Evolutionary conservation across 2,888 invertebrate genomes (phyloP), one percentile per base, ranked within the genome.

Genomic region (Chloromyia formosa): DNA sequence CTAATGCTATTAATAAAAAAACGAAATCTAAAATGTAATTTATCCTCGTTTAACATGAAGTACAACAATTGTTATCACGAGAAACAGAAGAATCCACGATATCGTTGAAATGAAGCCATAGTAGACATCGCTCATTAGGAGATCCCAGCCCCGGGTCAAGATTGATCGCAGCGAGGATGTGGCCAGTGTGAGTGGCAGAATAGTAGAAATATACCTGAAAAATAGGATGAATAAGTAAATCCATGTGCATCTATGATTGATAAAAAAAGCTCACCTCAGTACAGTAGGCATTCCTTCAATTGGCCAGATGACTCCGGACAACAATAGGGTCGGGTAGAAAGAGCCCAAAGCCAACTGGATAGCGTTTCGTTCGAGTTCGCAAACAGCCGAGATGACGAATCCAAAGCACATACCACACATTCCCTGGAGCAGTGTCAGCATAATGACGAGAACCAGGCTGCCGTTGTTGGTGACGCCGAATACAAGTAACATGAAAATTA

Each of bases 401-500:
- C 97, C 97, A 86, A 96, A 95, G 82, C 96, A 95, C 97, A 97
- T 97, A 80, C 97, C 97, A 84, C 96, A 96, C 53, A 96, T 89
- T 78, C 93, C 97, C 86, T 97, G 96, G 77, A 96, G 87, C 78
- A 97, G 88, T 1, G 96, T 96, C 42, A 97, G 87, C 78, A 94
- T 87, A 77, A 97, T 89, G 16, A 97, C 96, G 87, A 92, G 92
- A 72, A 91, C 88, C 68, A 97, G 90, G 73, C 95, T 93, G 14
- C 97, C 97, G 80, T 94, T 92, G 82, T 94, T 94, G 83, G 96
- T 93, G 69, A 97, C 95, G 1, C 93, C 91, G 80, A 96, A 96
- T 4, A 95, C 95, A 4, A 93, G 87, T 79, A 96, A 93, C 92
- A 97, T 95, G 87, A 97, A 96, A 79, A 95, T 88, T 1, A 97